These are phyloP conservation scores for Turritopsis dohrnii DNA, from an alignment of 30 jellyfish, hydroid and myxozoan genomes.

Conservation along the genomic window DNA sequence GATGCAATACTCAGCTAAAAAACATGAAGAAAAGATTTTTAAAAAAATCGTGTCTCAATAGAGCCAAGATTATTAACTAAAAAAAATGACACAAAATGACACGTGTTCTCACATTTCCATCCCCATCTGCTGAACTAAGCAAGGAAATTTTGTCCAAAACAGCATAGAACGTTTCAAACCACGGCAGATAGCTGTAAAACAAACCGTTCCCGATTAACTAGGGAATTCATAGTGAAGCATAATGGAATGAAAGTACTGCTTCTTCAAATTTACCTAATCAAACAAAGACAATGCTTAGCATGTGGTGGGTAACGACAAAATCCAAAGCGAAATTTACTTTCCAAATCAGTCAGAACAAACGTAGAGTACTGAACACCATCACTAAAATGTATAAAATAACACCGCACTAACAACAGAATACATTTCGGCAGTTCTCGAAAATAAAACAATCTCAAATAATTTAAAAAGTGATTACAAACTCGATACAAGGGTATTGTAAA, in stretches of 20 bases:
- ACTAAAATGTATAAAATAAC: conserved; percentile 28
- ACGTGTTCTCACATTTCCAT: conserved; percentile 4
- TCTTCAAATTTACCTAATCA: conserved; percentile 65
- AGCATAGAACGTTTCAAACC: conserved; percentile 88
- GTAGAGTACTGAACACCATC: conserved; percentile 96
- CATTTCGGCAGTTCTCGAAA: no score
- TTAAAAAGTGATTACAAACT: no score
- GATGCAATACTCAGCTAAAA: neutral
- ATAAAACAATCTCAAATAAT: no score
- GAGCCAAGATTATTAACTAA: no score
- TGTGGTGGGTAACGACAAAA: conserved; percentile 95
- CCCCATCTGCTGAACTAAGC: neutral
- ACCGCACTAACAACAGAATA: neutral
- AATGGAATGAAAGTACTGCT: neutral
- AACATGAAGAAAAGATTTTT: conserved; percentile 1
- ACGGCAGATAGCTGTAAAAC: conserved; percentile 72
- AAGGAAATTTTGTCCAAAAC: conserved; percentile 53
- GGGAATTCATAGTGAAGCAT: neutral
- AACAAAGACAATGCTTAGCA: conserved; percentile 82
- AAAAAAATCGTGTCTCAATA: no score
- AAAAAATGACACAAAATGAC: neutral
- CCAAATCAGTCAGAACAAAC: conserved; percentile 88
- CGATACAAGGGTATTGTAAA: neutral
- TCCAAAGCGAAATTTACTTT: conserved; percentile 86
- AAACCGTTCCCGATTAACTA: neutral